Percentiles rank a stretch among this genome's conserved stretches.
These are phyloP conservation scores for Dasyornis broadbenti DNA, from an alignment of 2,113 vertebrate species.

Conservation along the genomic window DNA sequence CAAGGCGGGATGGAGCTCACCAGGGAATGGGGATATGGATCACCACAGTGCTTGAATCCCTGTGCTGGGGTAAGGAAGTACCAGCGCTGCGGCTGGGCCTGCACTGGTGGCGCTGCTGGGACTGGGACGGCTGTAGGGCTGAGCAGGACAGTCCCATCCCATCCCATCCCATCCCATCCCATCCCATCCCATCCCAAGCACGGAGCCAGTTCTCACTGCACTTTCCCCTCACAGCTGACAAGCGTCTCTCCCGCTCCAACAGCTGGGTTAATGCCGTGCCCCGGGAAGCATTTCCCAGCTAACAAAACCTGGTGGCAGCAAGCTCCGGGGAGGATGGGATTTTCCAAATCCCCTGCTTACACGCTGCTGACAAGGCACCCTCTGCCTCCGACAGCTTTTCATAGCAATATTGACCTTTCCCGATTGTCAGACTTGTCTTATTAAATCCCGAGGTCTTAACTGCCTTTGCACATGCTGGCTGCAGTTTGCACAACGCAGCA, in stretches of 20 bases:
- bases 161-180: background rate
- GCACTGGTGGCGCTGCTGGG: too few relatives aligned
- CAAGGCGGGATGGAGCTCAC: background rate
- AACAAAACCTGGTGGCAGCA: background rate
- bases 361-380: background rate
- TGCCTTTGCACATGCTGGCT: slow-evolving; percentile 25
- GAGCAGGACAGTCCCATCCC: background rate
- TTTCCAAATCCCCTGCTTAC: background rate
- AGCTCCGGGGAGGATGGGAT: background rate
- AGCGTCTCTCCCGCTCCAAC: background rate
- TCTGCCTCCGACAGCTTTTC: slow-evolving; percentile 31
- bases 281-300: background rate
- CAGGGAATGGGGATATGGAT: rapidly evolving
- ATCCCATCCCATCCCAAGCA: background rate
- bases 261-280: rapidly evolving
- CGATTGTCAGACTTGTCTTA: slow-evolving; percentile 34
- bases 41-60: background rate
- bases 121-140: too few relatives aligned
- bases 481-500: slow-evolving; percentile 45
- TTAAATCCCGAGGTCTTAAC: slow-evolving; percentile 61
- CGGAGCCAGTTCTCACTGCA: rapidly evolving
- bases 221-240: background rate
- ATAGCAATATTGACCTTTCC: slow-evolving; percentile 63
- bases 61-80: background rate
- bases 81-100: background rate